phyloP scores from a whole-genome alignment of 1,140 invertebrate species.

The Hycleus cichorii region DNA sequence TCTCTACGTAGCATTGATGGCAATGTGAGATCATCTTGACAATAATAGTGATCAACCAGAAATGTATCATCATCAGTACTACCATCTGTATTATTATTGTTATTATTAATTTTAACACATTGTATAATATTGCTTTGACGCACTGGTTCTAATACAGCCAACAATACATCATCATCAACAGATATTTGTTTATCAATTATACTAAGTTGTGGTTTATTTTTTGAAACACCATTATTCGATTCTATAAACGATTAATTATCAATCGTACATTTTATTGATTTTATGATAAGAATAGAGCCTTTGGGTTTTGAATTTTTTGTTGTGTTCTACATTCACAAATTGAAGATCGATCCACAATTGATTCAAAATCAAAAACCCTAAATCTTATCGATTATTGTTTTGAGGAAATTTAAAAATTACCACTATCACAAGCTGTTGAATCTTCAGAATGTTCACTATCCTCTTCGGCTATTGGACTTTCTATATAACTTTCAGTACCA shows the following conservation, averaged over 20 bases:
- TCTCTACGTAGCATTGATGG: constrained; percentile 22
- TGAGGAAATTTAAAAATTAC: background rate
- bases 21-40: constrained; percentile 4
- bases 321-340: too few relatives aligned
- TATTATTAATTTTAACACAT: constrained; percentile 12
- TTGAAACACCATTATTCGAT: background rate
- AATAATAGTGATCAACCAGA: background rate
- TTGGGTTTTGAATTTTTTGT: too few relatives aligned
- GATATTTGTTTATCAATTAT: constrained; percentile 34
- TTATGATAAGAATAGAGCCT: background rate
- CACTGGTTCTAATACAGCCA: constrained; percentile 26
- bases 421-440: constrained; percentile 27
- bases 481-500: constrained; percentile 31
- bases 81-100: constrained; percentile 16
- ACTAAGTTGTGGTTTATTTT: constrained; percentile 11
- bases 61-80: background rate
- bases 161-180: constrained; percentile 31
- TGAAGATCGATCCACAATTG: too few relatives aligned
- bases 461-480: constrained; percentile 30
- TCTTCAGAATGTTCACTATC: constrained; percentile 25
- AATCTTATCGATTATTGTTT: background rate
- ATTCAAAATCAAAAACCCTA: too few relatives aligned
- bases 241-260: background rate
- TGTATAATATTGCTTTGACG: constrained; percentile 17
- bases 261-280: background rate